Evolutionary conservation across 2,113 vertebrate species (phyloP), one percentile per base, ranked within the genome.

Genomic region (Aramus guarauna): DNA sequence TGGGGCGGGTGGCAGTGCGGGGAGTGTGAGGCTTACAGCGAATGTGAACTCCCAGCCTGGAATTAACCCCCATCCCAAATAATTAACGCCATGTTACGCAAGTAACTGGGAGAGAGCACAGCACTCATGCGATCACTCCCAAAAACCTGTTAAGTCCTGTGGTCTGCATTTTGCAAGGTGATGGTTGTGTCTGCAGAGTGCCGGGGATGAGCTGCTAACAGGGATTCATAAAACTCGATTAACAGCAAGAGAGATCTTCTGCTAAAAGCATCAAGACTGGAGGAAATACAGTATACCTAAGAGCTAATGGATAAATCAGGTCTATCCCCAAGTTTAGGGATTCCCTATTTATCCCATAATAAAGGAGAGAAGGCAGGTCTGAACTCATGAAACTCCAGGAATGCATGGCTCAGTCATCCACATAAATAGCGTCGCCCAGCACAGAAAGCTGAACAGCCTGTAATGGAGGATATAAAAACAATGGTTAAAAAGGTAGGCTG

Each of bases 11-110:
- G 37, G 23, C 8, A 23, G 8, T 4, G 18, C 2, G 6, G 27
- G 1, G 5, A 24, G 32, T 13, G 1, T 8, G 36, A 74, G 34
- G 37, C 30, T 59, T 36, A 9, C 6, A 36, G 21, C 17, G 43
- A 22, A 52, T 29, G 32, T n/a, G 48, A 71, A 53, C 9, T 41
- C 30, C 23, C 43, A 68, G 29, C 17, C 36, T 77, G 75, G 30
- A 48, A 66, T 90, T 53, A 43, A 34, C 34, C 47, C 26, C 43
- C 16, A 15, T 5, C 10, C 6, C 48, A 39, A 12, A 41, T 43
- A 79, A 79, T 68, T n/a, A 76, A 52, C 7, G 45, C 9, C 4
- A 0, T 22, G 11, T 50, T 62, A 9, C 7, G 4, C 1, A 2
- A 43, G 12, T 56, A 56, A 52, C 8, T 41, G 52, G 11, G 19